phyloP scores from a whole-genome alignment of 2,113 vertebrate species.

The Herpetotheres cachinnans region DNA sequence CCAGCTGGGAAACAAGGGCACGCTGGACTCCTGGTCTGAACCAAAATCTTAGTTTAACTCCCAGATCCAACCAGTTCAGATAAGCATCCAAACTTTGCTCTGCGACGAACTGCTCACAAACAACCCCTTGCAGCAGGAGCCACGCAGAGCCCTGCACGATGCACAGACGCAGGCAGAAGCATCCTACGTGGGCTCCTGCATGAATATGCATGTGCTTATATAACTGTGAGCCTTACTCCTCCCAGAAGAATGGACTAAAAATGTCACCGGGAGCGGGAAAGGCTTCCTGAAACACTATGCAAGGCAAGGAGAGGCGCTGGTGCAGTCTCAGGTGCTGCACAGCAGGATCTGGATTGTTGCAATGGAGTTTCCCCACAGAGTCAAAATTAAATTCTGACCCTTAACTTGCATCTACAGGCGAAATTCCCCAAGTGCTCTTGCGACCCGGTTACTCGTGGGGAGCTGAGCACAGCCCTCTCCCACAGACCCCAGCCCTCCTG shows the following conservation, averaged over 20 bases:
- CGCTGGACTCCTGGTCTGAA: background rate
- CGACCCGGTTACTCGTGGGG: rapidly evolving
- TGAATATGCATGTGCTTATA: background rate
- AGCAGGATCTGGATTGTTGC: background rate
- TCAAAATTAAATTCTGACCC: background rate
- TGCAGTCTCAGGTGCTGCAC: background rate
- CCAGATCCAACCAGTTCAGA: conserved; percentile 4
- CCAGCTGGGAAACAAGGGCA: background rate
- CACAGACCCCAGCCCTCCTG: rapidly evolving
- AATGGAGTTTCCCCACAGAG: background rate
- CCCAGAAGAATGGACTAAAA: background rate
- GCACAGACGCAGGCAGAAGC: background rate
- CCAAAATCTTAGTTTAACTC: background rate
- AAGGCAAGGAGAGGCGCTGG: background rate
- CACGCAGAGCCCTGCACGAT: rapidly evolving
- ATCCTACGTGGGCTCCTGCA: background rate
- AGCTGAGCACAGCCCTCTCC: background rate
- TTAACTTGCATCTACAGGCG: background rate
- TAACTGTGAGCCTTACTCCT: background rate
- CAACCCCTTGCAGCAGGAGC: background rate
- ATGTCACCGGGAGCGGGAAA: background rate
- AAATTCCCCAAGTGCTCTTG: background rate
- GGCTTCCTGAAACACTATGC: background rate
- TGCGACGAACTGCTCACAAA: background rate
- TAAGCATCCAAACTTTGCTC: background rate